Percentiles rank a stretch among this genome's conserved stretches.
Conservation (phyloP, 2,113 vertebrate species). For the Centropus unirufus region DNA sequence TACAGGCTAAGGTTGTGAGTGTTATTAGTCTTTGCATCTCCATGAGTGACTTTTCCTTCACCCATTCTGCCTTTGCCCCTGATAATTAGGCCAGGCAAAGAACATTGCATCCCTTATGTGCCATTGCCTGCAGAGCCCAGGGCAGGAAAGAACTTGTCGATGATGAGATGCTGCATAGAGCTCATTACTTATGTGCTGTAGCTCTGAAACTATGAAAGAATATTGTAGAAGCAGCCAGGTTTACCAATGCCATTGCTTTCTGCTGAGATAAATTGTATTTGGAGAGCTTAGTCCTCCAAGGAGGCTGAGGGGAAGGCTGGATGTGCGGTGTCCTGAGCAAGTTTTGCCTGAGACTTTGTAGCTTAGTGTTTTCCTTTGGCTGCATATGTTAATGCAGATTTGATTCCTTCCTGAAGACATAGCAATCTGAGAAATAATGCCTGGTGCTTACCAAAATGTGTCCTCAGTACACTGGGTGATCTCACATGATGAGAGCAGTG, state of each 20-base stretch:
- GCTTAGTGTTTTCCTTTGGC: accelerated
- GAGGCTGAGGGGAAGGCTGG: neutral
- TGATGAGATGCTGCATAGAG: neutral
- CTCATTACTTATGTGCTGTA: neutral
- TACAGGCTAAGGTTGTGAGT: neutral
- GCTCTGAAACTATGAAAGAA: neutral
- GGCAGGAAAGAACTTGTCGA: slow-evolving; percentile 1
- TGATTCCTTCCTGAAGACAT: neutral
- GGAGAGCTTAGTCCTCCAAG: neutral
- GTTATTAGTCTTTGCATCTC: neutral
- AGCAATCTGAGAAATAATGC: neutral
- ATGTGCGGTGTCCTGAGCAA: neutral
- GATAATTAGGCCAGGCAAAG: neutral
- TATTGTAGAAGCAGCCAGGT: neutral
- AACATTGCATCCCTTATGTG: neutral
- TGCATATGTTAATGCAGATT: neutral
- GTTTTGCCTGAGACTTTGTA: neutral
- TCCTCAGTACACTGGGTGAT: neutral
- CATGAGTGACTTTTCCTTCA: neutral
- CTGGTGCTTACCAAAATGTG: neutral
- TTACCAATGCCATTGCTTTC: neutral
- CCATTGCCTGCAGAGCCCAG: neutral
- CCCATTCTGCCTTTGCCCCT: neutral
- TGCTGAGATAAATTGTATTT: neutral
- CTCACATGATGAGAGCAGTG: accelerated